Percentiles rank a stretch among this genome's conserved stretches.
Conservation (phyloP, 92 coral and sea anemone genomes). For the Anthopleura xanthogrammica region DNA sequence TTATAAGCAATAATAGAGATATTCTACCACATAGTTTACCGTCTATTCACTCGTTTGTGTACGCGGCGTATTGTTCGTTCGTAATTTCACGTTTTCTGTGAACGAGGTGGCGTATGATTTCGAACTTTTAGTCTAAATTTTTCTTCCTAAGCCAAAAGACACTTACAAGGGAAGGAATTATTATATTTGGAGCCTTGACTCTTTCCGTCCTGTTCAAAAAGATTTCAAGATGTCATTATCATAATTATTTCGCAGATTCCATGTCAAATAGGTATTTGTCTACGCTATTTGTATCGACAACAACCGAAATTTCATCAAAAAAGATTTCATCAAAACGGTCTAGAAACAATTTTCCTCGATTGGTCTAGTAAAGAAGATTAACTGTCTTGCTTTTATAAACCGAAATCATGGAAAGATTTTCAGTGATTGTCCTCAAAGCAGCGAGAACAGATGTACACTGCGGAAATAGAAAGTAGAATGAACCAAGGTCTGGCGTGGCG, state of each 20-base stretch:
- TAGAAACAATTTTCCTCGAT: conserved; percentile 19
- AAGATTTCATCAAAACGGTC: conserved; percentile 16
- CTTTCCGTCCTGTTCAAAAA: conserved; percentile 16
- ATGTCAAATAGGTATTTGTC: conserved; percentile 18
- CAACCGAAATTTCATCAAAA: conserved; percentile 25
- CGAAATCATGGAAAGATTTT: conserved; percentile 15
- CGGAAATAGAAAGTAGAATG: conserved; percentile 22
- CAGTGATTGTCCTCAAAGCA: conserved; percentile 20
- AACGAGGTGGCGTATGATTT: neutral
- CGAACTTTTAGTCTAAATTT: neutral
- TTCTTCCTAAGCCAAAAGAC: neutral
- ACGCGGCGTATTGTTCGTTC: neutral
- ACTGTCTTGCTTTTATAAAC: neutral
- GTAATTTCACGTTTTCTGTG: conserved; percentile 4
- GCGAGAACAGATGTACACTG: conserved; percentile 5
- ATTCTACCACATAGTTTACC: neutral
- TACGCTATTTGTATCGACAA: conserved; percentile 11
- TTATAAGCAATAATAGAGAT: neutral
- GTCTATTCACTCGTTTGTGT: neutral
- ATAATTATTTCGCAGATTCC: conserved; percentile 17
- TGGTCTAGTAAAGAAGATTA: neutral
- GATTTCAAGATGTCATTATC: conserved; percentile 24
- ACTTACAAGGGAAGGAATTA: neutral
- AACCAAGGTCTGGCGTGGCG: conserved; percentile 30
- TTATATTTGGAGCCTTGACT: conserved; percentile 15